A percentile compares a stretch with the other conserved stretches of the same genome.
These are phyloP conservation scores for Drosophila falleni DNA, from an alignment of 2,888 invertebrate species.

Conservation along the genomic window DNA sequence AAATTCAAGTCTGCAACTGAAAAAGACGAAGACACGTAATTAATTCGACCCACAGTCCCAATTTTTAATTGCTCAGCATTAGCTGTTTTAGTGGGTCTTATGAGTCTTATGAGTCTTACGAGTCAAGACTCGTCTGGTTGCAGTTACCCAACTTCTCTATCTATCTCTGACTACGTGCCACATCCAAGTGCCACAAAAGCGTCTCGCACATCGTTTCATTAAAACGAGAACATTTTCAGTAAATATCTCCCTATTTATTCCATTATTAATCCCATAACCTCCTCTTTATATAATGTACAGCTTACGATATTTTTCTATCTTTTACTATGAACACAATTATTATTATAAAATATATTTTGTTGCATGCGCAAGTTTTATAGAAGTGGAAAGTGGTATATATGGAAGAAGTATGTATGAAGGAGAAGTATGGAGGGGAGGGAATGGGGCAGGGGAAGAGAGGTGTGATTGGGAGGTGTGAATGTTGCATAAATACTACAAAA, in stretches of 20 bases:
- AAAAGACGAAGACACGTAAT: constrained; percentile 54
- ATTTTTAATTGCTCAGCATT: constrained; percentile 17
- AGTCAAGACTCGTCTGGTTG: background rate
- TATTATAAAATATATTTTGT: constrained; percentile 10
- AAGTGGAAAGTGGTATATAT: background rate
- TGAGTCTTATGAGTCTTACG: constrained; percentile 3
- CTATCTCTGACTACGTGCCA: constrained; percentile 27
- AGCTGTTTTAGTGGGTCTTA: constrained; percentile 3
- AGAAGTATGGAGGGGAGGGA: no score
- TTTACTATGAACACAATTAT: background rate
- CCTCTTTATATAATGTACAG: background rate
- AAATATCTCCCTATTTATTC: no score
- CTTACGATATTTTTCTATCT: background rate
- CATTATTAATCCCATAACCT: background rate
- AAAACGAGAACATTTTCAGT: constrained; percentile 15
- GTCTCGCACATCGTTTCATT: constrained; percentile 9
- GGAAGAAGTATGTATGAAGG: no score
- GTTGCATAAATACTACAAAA: constrained; percentile 11
- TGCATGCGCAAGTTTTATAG: constrained; percentile 21
- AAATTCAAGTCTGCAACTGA: background rate
- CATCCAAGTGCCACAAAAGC: constrained; percentile 2
- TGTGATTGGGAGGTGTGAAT: constrained; percentile 4
- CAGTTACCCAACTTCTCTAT: constrained; percentile 18
- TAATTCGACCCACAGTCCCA: constrained; percentile 29
- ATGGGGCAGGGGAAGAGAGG: background rate